phyloP scores from a whole-genome alignment of 2,113 vertebrate genomes.

The Terrapene triunguis region DNA sequence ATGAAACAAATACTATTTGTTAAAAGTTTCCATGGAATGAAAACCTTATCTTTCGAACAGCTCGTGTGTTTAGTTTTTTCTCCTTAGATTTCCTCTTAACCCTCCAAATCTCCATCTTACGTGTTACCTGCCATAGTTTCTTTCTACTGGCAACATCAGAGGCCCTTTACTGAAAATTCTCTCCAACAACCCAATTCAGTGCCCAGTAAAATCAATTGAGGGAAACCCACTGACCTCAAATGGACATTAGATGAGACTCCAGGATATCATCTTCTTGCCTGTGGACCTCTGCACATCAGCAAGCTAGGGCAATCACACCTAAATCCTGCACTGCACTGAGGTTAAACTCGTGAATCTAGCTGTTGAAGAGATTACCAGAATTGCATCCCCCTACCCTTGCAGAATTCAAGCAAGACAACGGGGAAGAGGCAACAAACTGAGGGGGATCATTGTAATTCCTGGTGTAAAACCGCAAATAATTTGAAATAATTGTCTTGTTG shows the following conservation, averaged over 20 bases:
- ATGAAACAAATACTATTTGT: background rate
- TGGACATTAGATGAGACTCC: background rate
- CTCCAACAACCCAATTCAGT: background rate
- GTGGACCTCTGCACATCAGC: background rate
- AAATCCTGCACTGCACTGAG: background rate
- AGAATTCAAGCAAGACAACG: background rate
- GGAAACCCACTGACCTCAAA: background rate
- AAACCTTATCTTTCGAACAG: background rate
- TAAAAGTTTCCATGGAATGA: background rate
- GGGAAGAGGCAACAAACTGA: background rate
- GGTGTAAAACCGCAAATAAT: constrained; percentile 5
- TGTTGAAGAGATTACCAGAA: background rate
- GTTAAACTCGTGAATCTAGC: background rate
- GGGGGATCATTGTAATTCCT: background rate
- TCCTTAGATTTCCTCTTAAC: background rate
- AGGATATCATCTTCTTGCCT: background rate
- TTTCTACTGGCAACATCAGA: background rate
- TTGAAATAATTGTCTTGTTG: background rate
- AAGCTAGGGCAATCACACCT: background rate
- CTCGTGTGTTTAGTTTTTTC: background rate
- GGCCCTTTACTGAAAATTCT: background rate
- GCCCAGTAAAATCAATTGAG: background rate
- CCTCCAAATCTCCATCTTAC: background rate
- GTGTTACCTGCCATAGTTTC: background rate
- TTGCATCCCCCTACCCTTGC: background rate